Percentiles rank a stretch among this genome's conserved stretches.
Evolutionary conservation across 2,113 vertebrate species (phyloP).

Genomic region (Lamprotornis superbus): DNA sequence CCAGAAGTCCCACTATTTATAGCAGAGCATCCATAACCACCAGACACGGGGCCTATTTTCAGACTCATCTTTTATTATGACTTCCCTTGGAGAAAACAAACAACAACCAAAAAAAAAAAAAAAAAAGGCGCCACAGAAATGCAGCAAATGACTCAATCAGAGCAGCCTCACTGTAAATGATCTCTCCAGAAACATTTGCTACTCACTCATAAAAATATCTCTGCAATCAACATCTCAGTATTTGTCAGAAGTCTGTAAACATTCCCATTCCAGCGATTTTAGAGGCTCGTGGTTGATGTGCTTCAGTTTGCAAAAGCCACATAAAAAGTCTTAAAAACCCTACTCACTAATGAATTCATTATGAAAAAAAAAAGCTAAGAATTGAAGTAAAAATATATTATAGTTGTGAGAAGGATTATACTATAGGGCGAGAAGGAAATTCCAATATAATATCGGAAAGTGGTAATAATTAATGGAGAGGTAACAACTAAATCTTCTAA

Average conservation of each 20-base stretch:
- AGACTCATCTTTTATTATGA: neutral
- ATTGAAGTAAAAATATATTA: neutral
- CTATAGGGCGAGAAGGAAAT: neutral
- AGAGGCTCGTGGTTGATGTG: neutral
- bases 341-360: neutral
- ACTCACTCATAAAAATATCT: neutral
- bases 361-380: neutral
- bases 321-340: neutral
- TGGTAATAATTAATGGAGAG: neutral
- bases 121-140: neutral
- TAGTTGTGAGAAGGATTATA: too few species aligned
- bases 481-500: neutral
- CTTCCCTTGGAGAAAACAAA: constrained; percentile 24
- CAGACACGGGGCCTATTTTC: neutral
- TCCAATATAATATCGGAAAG: neutral
- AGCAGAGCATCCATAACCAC: neutral
- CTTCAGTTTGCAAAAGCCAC: neutral
- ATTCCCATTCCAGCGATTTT: neutral
- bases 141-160: neutral
- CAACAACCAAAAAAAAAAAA: neutral
- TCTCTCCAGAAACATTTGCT: neutral
- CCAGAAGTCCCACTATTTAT: constrained; percentile 27
- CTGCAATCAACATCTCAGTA: neutral
- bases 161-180: neutral
- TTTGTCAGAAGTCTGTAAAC: neutral